These are phyloP conservation scores for Diachasmimorpha longicaudata DNA, from an alignment of 1,140 invertebrate genomes.

Conservation along the genomic window DNA sequence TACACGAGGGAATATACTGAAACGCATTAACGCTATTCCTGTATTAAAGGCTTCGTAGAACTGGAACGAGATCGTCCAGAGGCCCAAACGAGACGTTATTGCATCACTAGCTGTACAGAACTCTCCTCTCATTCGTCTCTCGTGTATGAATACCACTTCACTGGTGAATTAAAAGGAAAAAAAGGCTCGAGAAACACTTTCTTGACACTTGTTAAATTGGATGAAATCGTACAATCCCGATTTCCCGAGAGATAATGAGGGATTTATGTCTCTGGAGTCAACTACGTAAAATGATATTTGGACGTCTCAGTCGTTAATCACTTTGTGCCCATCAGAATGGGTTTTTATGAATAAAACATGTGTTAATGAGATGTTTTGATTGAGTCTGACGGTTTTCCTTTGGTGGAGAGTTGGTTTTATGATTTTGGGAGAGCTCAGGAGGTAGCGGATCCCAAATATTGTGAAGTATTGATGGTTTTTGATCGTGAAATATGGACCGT, in stretches of 20 bases:
- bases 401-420: too few relatives aligned
- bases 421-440: too few relatives aligned
- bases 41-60: constrained; percentile 7
- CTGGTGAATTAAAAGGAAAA: not conserved
- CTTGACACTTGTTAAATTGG: not conserved
- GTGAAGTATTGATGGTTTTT: too few relatives aligned
- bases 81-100: not conserved
- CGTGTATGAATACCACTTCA: not conserved
- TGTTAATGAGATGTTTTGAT: not conserved
- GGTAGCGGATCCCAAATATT: too few relatives aligned
- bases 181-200: not conserved
- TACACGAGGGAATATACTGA: not conserved
- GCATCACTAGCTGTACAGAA: not conserved
- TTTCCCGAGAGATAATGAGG: not conserved
- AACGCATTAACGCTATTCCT: constrained; percentile 12
- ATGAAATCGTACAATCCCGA: not conserved
- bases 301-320: not conserved
- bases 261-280: not conserved
- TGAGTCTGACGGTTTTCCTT: too few relatives aligned
- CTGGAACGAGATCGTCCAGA: not conserved
- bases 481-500: too few relatives aligned
- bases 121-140: not conserved
- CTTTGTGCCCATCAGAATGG: not conserved
- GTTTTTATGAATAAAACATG: not conserved
- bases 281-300: not conserved